Evolutionary conservation across 2,888 invertebrate genomes (phyloP).

Genomic region (Lysandra bellargus): DNA sequence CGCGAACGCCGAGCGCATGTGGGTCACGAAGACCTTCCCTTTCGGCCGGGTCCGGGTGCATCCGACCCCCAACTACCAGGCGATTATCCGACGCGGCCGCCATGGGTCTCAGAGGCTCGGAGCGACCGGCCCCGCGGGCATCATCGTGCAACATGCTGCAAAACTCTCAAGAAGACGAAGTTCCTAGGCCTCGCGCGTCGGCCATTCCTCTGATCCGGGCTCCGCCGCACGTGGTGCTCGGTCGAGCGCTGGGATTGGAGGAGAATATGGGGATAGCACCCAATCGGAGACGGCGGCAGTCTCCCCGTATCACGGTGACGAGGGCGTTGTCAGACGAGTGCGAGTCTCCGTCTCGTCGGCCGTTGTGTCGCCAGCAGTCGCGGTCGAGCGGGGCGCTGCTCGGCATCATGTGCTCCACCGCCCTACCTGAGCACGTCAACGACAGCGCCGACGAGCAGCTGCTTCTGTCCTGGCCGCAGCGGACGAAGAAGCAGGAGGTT

Average conservation of each 20-base stretch:
- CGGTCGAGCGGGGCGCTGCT: constrained; percentile 75
- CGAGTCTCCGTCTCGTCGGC: constrained; percentile 78
- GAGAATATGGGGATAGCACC: constrained; percentile 53
- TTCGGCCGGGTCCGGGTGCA: constrained; percentile 78
- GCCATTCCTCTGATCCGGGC: constrained; percentile 76
- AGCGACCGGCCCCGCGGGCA: constrained; percentile 80
- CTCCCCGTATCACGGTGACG: constrained; percentile 86
- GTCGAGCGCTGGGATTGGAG: constrained; percentile 81
- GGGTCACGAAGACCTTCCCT: constrained; percentile 87
- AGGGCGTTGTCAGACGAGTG: constrained; percentile 87
- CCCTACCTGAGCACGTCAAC: constrained; percentile 57
- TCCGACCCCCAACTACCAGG: constrained; percentile 68
- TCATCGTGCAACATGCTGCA: constrained; percentile 86
- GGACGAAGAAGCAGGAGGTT: constrained; percentile 58
- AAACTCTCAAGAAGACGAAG: constrained; percentile 78
- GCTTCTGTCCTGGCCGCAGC: constrained; percentile 80
- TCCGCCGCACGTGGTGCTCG: constrained; percentile 82
- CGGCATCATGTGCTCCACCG: constrained; percentile 71
- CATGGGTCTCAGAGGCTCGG: constrained; percentile 65
- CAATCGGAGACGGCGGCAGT: constrained; percentile 70
- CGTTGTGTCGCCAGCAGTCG: constrained; percentile 72
- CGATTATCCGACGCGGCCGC: constrained; percentile 71
- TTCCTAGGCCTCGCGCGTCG: constrained; percentile 56
- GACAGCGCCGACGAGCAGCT: constrained; percentile 73
- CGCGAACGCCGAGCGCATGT: constrained; percentile 88